Conservation (phyloP, 1,140 invertebrate genomes). For the Papilio glaucus region DNA sequence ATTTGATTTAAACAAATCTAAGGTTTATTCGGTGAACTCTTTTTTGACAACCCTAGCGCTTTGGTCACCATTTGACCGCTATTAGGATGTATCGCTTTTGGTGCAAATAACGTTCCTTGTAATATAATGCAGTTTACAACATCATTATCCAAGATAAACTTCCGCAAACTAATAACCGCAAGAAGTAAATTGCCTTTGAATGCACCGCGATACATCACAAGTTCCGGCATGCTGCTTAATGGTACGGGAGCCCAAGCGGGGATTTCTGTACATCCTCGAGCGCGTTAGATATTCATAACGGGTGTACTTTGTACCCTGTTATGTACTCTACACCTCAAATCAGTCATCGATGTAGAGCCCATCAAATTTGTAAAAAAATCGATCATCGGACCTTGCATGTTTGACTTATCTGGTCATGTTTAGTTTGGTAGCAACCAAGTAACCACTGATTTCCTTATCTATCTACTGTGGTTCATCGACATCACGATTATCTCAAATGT, state of each 20-base stretch:
- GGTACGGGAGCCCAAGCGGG: not conserved
- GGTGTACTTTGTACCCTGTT: too few species aligned
- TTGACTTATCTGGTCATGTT: not conserved
- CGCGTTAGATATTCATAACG: too few species aligned
- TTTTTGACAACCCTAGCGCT: not conserved
- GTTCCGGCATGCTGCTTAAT: not conserved
- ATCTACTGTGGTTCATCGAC: not conserved
- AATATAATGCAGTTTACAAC: not conserved
- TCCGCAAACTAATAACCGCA: conserved; percentile 1
- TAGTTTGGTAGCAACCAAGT: not conserved
- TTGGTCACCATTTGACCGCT: not conserved
- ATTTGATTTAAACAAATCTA: too few species aligned
- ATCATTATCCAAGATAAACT: not conserved
- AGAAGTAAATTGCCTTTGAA: not conserved
- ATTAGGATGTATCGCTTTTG: not conserved
- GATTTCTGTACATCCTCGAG: not conserved
- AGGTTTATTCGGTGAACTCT: too few species aligned
- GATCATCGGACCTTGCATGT: not conserved
- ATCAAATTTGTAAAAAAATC: too few species aligned
- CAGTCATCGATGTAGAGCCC: too few species aligned
- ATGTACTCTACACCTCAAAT: too few species aligned
- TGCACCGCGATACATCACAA: not conserved
- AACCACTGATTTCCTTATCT: too few species aligned
- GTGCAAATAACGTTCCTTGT: not conserved
- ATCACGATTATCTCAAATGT: not conserved